Percentiles rank a stretch among this genome's conserved stretches.
These are phyloP conservation scores for Acrocephalus arundinaceus DNA, from an alignment of 2,113 vertebrate genomes.

Conservation along the genomic window DNA sequence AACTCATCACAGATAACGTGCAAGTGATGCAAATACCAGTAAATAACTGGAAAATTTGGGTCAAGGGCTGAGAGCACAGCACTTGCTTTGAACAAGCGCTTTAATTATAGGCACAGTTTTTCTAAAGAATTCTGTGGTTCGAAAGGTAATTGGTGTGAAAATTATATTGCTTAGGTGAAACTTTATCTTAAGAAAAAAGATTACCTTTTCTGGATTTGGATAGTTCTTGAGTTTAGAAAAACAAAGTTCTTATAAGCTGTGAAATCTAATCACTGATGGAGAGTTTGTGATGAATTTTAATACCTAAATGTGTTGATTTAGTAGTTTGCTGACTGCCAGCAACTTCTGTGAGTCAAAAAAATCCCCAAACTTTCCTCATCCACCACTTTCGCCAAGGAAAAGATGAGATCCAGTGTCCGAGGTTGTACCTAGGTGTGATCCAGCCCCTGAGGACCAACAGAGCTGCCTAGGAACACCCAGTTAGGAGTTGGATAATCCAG, in stretches of 20 bases:
- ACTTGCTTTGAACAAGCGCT: background rate
- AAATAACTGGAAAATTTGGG: background rate
- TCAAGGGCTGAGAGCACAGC: fast-evolving
- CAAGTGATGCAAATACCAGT: background rate
- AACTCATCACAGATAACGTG: fast-evolving
- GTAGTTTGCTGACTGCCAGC: background rate
- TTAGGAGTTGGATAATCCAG: background rate
- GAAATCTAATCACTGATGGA: background rate
- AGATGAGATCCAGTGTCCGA: background rate
- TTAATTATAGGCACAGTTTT: background rate
- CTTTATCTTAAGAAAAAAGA: background rate
- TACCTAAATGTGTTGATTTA: background rate
- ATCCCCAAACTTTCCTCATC: background rate
- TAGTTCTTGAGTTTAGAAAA: background rate
- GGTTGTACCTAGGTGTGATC: fast-evolving
- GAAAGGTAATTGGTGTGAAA: background rate
- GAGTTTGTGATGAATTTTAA: background rate
- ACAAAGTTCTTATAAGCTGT: background rate
- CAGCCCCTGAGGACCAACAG: fast-evolving
- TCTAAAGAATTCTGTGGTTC: background rate
- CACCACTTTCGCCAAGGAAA: background rate
- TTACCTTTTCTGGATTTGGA: background rate
- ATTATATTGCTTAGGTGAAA: background rate
- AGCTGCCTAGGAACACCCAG: background rate
- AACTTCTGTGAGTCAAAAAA: background rate